phyloP scores from a whole-genome alignment of 1,140 invertebrate species.

The Conopomorpha cramerella region DNA sequence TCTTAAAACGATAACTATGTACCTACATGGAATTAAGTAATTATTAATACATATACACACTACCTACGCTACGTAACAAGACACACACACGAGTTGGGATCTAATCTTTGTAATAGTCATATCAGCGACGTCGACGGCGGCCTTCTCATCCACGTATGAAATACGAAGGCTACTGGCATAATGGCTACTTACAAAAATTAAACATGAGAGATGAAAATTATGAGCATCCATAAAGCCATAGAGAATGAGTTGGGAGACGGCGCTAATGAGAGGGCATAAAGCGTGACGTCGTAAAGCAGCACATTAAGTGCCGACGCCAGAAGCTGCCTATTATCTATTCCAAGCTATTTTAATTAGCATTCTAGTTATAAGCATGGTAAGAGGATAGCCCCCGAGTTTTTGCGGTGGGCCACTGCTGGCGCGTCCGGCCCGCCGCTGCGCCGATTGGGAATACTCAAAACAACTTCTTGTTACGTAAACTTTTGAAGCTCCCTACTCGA shows the following conservation, averaged over 20 bases:
- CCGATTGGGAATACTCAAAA: conserved; percentile 33
- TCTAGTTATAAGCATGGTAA: conserved; percentile 40
- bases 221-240: conserved; percentile 33
- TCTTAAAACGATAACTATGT: too few relatives aligned
- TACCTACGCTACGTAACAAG: too few relatives aligned
- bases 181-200: too few relatives aligned
- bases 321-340: conserved; percentile 51
- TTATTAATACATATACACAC: too few relatives aligned
- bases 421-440: conserved; percentile 9
- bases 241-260: conserved; percentile 24
- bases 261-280: conserved; percentile 53
- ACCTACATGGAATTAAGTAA: too few relatives aligned
- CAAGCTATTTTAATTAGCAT: conserved; percentile 55
- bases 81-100: too few relatives aligned
- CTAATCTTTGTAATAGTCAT: too few relatives aligned
- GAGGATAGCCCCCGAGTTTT: conserved; percentile 44
- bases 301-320: conserved; percentile 45
- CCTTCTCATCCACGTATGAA: too few relatives aligned
- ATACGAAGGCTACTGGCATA: too few relatives aligned
- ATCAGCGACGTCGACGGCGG: too few relatives aligned
- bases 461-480: conserved; percentile 37
- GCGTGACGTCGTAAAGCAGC: conserved; percentile 51
- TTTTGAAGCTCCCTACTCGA: too few relatives aligned
- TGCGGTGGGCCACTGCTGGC: conserved; percentile 16
- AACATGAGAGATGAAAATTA: conserved; percentile 19